A percentile compares a stretch with the other conserved stretches of the same genome.
These are phyloP conservation scores for Brachirus orientalis DNA, from an alignment of 2,113 vertebrate genomes.

Conservation along the genomic window DNA sequence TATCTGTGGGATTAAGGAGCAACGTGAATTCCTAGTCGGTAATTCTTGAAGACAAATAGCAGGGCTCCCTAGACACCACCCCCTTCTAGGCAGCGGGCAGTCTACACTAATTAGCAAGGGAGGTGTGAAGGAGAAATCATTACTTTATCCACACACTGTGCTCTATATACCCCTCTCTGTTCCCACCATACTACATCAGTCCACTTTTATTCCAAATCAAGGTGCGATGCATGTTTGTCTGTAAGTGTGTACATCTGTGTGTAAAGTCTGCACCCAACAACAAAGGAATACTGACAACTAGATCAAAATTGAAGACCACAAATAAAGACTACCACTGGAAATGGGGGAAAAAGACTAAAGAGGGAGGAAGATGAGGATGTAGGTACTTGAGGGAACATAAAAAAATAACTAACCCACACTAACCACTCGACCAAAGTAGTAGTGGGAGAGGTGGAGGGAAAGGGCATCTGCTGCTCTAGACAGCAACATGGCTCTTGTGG, in stretches of 20 bases:
- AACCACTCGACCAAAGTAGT: conserved; percentile 36
- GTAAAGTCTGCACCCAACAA: conserved; percentile 5
- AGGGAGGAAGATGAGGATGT: conserved; percentile 27
- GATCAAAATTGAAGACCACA: conserved; percentile 38
- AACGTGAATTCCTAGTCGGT: conserved; percentile 69
- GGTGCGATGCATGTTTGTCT: conserved; percentile 20
- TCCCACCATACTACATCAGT: conserved; percentile 47
- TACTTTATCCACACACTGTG: conserved; percentile 79
- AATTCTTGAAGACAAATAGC: conserved; percentile 84
- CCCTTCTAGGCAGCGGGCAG: conserved; percentile 76
- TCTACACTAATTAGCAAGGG: conserved; percentile 82
- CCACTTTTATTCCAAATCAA: conserved; percentile 50
- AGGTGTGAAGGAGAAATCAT: conserved; percentile 83
- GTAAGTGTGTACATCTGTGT: conserved; percentile 18
- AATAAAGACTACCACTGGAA: conserved; percentile 10
- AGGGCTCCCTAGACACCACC: conserved; percentile 73
- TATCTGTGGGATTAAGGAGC: conserved; percentile 73
- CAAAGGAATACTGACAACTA: neutral
- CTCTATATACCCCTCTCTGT: conserved; percentile 62
- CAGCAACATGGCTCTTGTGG: conserved; percentile 41
- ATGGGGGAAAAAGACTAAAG: conserved; percentile 7
- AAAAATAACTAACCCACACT: neutral
- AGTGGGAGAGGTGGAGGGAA: conserved; percentile 16
- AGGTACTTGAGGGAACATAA: conserved; percentile 25
- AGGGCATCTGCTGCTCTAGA: conserved; percentile 45